Base-by-base conservation (phyloP, 2,888 invertebrate species). In the Pammene fasciana region DNA sequence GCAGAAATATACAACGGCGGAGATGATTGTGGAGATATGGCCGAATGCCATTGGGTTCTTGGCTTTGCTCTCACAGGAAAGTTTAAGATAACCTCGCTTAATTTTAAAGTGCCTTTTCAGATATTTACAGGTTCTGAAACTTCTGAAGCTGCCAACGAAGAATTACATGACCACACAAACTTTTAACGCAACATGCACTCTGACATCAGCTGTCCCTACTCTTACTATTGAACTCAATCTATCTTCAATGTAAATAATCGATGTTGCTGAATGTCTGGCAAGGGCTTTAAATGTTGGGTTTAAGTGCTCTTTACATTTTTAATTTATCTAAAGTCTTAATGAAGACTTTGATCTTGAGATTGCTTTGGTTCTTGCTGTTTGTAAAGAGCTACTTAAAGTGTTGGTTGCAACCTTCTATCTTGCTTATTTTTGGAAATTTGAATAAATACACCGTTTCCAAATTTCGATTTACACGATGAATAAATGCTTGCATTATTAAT, bases 251-350 rank as follows among this genome's bases (percentile, higher is more conserved):
- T 85, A 82, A 79, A 85, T 84, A 83, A 79, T 86, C 76, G 78
- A 79, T 90, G 89, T 90, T 73, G 87, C 86, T 87, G 84, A 79
- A 73, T 86, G 88, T 87, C 79, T 89, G 85, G 86, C 86, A 86
- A 86, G 81, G 78, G 91, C 92, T 92, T 92, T 92, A 82, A 82
- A 82, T 92, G 91, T 92, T 70, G 68, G 26, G 61, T 71, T 72
- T 68, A 74, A 84, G 82, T 79, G 79, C 85, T 88, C 84, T 88
- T 86, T 86, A 84, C 83, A 74, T 68, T 41, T 72, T 67, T 61
- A 14, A 57, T 65, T 41, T 52, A n/a, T 26, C 46, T 8, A 43
- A 56, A 26, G 38, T 62, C 45, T 56, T 41, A 10, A 36, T 46
- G 45, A 13, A 66, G 26, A 43, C 16, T 62, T 36, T 9, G 54